Base-by-base conservation (phyloP, 2,797 vertebrate genomes). In the Leptatherina wallacei region DNA sequence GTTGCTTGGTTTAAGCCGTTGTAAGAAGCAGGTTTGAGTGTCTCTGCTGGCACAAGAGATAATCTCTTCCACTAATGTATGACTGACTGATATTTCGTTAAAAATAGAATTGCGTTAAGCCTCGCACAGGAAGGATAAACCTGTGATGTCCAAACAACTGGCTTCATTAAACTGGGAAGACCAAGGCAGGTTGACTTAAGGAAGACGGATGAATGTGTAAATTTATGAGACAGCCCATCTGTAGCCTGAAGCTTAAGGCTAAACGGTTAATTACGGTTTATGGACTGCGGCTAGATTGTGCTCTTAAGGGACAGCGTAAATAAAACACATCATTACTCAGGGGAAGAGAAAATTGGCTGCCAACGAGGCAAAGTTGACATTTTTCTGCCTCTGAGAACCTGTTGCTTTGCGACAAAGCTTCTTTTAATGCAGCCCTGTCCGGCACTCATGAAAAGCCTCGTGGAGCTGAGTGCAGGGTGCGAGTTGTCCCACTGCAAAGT, bases 361-460 rank as follows among this genome's bases (percentile, higher is more conserved):
- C 52, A 87, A 90, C 81, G 71, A 87, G 89, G 84, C 85, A 85
- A 90, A 93, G 90, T 90, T 91, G 93, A 94, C 92, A 96, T 96
- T 96, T 95, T 95, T 96, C 83, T 82, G 83, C 89, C 81, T 86
- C 88, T 85, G 86, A 92, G 93, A 95, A 92, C 49, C 90, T 88
- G 95, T 96, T 96, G 95, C 95, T 94, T 92, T 96, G 95, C 94
- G 89, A 95, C 95, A 95, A 95, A 95, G 94, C 63, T 85, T 80
- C 94, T 95, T 95, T 95, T 92, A 93, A 93, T 94, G 91, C 85
- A 82, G 68, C 86, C 69, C 87, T 73, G 84, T 94, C 86, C 91
- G 79, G 84, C 91, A 88, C 60, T 72, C 70, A 62, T 94, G 92
- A 96, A 95, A 91, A 89, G 93, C 76, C 71, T 63, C 77, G 70